Evolutionary conservation across 2,797 vertebrate genomes (phyloP).

Genomic region (Parauchenoglanis punctatus): DNA sequence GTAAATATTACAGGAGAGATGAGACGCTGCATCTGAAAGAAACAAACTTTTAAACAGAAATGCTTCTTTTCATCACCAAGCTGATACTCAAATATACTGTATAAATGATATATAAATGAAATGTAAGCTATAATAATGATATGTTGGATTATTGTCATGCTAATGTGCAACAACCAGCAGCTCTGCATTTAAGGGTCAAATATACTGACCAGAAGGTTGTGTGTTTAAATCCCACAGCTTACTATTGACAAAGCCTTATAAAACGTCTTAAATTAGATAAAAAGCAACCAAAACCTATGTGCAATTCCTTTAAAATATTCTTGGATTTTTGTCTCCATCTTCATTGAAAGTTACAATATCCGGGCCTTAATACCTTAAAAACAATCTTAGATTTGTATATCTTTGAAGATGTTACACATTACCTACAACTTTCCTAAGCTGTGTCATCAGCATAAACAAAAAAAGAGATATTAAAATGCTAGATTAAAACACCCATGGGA

Average conservation of each 20-base stretch:
- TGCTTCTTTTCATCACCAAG: not conserved
- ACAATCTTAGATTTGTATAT: too few species aligned
- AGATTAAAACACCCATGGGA: not conserved
- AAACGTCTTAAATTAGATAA: not conserved
- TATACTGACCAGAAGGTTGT: not conserved
- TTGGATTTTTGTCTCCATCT: not conserved
- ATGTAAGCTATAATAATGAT: not conserved
- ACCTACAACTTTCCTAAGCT: not conserved
- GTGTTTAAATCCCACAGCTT: not conserved
- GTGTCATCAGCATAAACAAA: not conserved
- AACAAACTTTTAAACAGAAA: not conserved
- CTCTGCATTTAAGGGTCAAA: not conserved
- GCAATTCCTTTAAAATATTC: not conserved
- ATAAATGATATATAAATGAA: not conserved
- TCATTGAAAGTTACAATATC: not conserved
- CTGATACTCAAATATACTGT: not conserved
- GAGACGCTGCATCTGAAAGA: not conserved
- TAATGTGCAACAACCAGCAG: not conserved
- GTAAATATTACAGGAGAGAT: slow-evolving; percentile 33
- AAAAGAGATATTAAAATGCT: not conserved
- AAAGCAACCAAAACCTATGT: not conserved
- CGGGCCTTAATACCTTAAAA: not conserved
- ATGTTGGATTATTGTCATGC: not conserved
- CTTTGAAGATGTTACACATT: not conserved
- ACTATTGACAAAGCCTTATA: not conserved